phyloP scores from a whole-genome alignment of 2,113 vertebrate species.

The Rhea americana region DNA sequence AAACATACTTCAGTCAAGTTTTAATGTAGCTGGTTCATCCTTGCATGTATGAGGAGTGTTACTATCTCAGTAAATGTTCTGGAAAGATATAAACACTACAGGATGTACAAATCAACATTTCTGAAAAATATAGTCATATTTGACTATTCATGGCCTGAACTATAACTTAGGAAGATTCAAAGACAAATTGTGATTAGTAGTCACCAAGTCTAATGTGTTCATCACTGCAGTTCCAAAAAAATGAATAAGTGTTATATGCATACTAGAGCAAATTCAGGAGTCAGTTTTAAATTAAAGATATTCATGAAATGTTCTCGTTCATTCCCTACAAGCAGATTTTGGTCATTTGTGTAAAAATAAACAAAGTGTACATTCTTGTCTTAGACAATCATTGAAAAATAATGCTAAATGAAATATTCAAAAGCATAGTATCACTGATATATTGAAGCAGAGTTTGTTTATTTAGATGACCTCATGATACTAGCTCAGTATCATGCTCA shows the following conservation, averaged over 20 bases:
- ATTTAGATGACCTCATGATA: neutral
- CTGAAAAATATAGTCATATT: conserved; percentile 8
- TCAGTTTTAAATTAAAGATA: neutral
- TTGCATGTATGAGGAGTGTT: neutral
- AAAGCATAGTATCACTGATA: neutral
- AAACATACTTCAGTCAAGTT: neutral
- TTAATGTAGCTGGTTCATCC: neutral
- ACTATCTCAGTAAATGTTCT: neutral
- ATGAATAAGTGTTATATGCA: conserved; percentile 54
- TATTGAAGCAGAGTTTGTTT: neutral
- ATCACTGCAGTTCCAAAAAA: conserved; percentile 4
- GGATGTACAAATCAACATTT: neutral
- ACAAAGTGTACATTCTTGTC: neutral
- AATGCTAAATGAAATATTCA: neutral
- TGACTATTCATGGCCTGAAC: neutral
- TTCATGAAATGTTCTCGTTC: conserved; percentile 1
- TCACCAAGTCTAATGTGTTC: conserved; percentile 44
- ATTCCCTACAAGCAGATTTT: conserved; percentile 21
- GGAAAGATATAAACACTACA: neutral
- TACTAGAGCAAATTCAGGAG: conserved; percentile 27
- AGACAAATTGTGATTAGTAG: conserved; percentile 10
- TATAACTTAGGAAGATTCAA: conserved; percentile 29
- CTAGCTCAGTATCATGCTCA: neutral
- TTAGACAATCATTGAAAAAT: neutral
- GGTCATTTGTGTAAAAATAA: neutral